These are phyloP conservation scores for Agrotis segetum DNA, from an alignment of 2,888 invertebrate species.

Conservation along the genomic window DNA sequence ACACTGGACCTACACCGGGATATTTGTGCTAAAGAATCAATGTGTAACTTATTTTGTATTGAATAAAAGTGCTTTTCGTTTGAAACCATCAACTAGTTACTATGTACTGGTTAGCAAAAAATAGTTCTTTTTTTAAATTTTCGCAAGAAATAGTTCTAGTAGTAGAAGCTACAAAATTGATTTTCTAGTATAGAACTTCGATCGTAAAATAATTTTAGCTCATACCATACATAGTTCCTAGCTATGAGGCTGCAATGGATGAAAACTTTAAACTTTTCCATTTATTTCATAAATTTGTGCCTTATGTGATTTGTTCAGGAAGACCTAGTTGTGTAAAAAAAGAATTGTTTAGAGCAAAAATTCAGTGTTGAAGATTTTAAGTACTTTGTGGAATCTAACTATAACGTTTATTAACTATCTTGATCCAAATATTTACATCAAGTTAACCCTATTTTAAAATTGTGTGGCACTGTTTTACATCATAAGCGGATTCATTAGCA, in stretches of 20 bases:
- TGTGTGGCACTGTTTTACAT: slow-evolving; percentile 29
- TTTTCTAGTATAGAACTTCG: background rate
- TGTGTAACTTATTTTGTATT: slow-evolving; percentile 10
- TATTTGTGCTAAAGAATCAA: slow-evolving; percentile 83
- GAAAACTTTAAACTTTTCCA: background rate
- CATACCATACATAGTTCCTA: background rate
- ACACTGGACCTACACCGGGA: slow-evolving; percentile 79
- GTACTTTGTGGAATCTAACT: slow-evolving; percentile 29
- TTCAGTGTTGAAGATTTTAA: slow-evolving; percentile 1
- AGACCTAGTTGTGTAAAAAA: slow-evolving; percentile 9
- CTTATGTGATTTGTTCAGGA: slow-evolving; percentile 8
- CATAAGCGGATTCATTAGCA: slow-evolving; percentile 78
- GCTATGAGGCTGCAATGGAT: background rate
- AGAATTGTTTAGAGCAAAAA: too few relatives aligned
- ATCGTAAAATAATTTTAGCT: background rate
- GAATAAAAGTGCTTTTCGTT: slow-evolving; percentile 3
- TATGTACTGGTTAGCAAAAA: background rate
- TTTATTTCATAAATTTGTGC: slow-evolving; percentile 12
- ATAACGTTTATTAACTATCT: slow-evolving; percentile 21
- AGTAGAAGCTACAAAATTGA: background rate
- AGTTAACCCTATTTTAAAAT: slow-evolving; percentile 28
- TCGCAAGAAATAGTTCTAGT: background rate
- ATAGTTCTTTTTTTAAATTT: background rate
- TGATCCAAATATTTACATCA: slow-evolving; percentile 43
- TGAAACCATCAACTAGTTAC: background rate